Evolutionary conservation across 2,888 invertebrate species (phyloP).

Genomic region (Harmothoe impar): DNA sequence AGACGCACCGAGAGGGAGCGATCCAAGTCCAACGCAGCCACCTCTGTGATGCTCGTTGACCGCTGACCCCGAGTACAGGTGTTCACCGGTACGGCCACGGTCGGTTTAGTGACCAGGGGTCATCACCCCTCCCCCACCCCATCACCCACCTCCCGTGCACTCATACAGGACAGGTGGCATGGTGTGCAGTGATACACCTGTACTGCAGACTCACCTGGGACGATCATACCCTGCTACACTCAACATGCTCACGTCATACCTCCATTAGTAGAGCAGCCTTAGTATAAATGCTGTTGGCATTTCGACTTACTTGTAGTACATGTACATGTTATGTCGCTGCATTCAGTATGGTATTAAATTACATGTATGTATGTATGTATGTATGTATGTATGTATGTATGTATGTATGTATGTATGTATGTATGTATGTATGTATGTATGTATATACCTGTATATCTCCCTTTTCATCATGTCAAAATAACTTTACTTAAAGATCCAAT

Average conservation of each 20-base stretch:
- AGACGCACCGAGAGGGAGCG: too few species aligned
- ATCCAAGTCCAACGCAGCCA: too few species aligned
- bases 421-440: background rate
- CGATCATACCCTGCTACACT: background rate
- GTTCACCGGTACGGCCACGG: background rate
- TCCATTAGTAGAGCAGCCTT: too few species aligned
- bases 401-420: constrained; percentile 20
- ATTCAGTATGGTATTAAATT: background rate
- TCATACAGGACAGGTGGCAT: background rate
- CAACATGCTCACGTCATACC: background rate
- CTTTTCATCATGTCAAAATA: too few species aligned
- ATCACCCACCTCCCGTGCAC: background rate
- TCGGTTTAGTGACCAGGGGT: constrained; percentile 3
- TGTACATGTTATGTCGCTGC: too few species aligned
- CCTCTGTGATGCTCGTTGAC: background rate
- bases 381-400: constrained; percentile 5
- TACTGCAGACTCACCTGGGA: background rate
- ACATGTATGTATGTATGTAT: background rate
- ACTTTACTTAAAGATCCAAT: too few species aligned
- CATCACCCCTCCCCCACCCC: background rate
- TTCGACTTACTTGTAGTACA: background rate
- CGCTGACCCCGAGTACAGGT: background rate
- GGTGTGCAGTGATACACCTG: background rate
- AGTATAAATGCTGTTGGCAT: too few species aligned
- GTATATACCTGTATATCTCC: too few species aligned